phyloP scores from a whole-genome alignment of 2,797 vertebrate genomes.

The Spinibarbus caldwelli region DNA sequence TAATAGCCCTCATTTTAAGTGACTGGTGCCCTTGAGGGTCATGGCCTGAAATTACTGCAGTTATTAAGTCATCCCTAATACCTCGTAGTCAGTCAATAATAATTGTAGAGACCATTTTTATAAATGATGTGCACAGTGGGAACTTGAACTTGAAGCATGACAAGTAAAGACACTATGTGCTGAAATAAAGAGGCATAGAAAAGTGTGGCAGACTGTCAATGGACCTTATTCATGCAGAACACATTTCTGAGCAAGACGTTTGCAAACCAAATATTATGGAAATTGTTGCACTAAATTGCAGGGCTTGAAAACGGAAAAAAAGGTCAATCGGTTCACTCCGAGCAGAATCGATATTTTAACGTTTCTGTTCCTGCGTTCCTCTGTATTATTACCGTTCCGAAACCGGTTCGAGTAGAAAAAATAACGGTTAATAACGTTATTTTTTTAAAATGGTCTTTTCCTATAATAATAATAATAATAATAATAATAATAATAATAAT shows the following conservation, averaged over 20 bases:
- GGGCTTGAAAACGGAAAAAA: too few relatives aligned
- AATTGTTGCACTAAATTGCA: background rate
- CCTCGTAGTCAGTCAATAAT: background rate
- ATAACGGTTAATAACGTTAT: too few relatives aligned
- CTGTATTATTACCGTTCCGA: too few relatives aligned
- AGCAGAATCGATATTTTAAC: too few relatives aligned
- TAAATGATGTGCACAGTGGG: background rate
- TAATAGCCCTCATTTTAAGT: background rate
- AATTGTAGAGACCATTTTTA: background rate
- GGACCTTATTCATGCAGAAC: background rate
- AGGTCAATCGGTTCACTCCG: too few relatives aligned
- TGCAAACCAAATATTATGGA: constrained; percentile 13
- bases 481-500: too few relatives aligned
- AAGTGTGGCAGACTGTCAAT: background rate
- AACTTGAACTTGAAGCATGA: background rate
- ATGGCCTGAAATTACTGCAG: background rate
- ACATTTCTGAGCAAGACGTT: background rate
- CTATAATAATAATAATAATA: too few relatives aligned
- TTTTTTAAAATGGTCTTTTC: too few relatives aligned
- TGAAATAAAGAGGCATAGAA: background rate
- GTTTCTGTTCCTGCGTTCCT: too few relatives aligned
- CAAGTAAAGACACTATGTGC: background rate
- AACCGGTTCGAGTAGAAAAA: too few relatives aligned
- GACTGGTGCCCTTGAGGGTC: background rate
- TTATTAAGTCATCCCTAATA: constrained; percentile 1